Conservation (phyloP, 2,888 invertebrate species). For the Zele albiditarsus region DNA sequence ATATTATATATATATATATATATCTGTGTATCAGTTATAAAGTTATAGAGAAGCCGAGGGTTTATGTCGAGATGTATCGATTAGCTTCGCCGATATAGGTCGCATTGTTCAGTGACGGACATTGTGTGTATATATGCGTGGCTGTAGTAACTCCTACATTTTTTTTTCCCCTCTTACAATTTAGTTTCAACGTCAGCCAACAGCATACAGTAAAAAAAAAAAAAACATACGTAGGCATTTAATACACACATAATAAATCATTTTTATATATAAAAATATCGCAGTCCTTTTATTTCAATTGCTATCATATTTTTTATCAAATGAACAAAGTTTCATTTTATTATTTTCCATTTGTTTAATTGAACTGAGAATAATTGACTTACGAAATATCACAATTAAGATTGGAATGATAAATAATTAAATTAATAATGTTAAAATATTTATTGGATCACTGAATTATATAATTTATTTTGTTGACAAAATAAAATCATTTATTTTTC, state of each 20-base stretch:
- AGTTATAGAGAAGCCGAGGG: background rate
- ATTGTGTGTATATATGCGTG: conserved; percentile 51
- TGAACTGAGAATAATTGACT: too few relatives aligned
- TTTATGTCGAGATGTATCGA: conserved; percentile 1
- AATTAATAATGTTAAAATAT: too few relatives aligned
- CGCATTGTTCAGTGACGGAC: conserved; percentile 60
- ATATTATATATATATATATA: background rate
- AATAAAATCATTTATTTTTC: too few relatives aligned
- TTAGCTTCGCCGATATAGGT: background rate
- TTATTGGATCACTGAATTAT: too few relatives aligned
- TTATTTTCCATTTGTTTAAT: too few relatives aligned
- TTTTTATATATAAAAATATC: too few relatives aligned
- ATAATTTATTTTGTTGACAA: too few relatives aligned
- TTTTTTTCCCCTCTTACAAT: background rate
- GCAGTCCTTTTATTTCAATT: too few relatives aligned
- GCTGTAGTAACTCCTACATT: background rate
- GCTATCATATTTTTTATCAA: too few relatives aligned
- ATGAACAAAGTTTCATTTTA: too few relatives aligned
- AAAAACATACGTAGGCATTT: background rate
- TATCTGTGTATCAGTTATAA: background rate
- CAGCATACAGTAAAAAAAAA: background rate
- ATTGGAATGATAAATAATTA: too few relatives aligned
- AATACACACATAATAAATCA: background rate
- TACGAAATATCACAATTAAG: too few relatives aligned
- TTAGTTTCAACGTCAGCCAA: background rate